A percentile compares a stretch with the other conserved stretches of the same genome.
Conservation (phyloP, 2,113 vertebrate genomes). For the Dromiciops gliroides region DNA sequence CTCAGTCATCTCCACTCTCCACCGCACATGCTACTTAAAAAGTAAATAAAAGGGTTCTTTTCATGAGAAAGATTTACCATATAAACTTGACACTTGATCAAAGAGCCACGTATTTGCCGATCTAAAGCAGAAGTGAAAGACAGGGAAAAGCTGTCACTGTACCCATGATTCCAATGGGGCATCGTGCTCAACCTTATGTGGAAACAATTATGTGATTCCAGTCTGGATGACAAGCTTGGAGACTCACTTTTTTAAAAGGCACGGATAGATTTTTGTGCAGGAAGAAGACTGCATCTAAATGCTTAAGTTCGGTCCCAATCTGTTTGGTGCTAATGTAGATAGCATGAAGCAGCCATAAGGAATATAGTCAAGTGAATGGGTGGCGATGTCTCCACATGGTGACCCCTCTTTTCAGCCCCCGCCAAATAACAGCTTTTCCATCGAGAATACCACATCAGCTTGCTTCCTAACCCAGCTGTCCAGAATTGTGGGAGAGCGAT, state of each 20-base stretch:
- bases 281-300: not conserved
- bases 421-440: not conserved
- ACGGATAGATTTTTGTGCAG: not conserved
- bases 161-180: not conserved
- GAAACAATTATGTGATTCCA: slow-evolving; percentile 56
- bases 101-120: slow-evolving; percentile 49
- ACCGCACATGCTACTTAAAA: slow-evolving; percentile 51
- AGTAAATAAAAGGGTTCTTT: slow-evolving; percentile 55
- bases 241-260: slow-evolving; percentile 16
- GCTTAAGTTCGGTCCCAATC: not conserved
- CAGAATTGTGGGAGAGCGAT: not conserved
- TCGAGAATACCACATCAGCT: too few species aligned
- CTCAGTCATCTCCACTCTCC: slow-evolving; percentile 45
- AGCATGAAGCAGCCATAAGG: not conserved
- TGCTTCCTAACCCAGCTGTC: not conserved
- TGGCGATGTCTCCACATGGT: not conserved
- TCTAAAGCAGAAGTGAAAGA: slow-evolving; percentile 48
- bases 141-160: slow-evolving; percentile 1
- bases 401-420: not conserved
- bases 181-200: slow-evolving; percentile 19
- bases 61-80: slow-evolving; percentile 25
- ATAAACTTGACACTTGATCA: slow-evolving; percentile 45
- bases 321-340: not conserved
- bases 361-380: not conserved
- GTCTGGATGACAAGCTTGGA: slow-evolving; percentile 38